Evolutionary conservation across 2,888 invertebrate genomes (phyloP).

Genomic region (Yponomeuta plumbellus): DNA sequence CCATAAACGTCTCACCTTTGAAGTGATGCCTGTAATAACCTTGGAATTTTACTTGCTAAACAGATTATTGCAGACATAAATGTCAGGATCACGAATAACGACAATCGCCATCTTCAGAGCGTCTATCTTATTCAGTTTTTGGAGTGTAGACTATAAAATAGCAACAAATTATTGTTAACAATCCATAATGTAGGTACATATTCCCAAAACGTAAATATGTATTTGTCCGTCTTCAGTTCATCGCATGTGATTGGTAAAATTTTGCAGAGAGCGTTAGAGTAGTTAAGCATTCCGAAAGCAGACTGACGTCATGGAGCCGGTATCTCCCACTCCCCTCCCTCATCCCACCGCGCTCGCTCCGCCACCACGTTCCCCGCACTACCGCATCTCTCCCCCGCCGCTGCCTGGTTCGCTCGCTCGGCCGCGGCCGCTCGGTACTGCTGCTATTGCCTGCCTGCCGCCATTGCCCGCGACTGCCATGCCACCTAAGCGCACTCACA

Average conservation of each 20-base stretch:
- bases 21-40: slow-evolving; percentile 18
- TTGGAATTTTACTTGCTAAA: slow-evolving; percentile 23
- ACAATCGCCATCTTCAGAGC: neutral
- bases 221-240: neutral
- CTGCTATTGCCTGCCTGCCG: slow-evolving; percentile 26
- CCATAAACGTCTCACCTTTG: slow-evolving; percentile 1
- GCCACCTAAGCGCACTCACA: slow-evolving; percentile 45
- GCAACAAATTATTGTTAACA: neutral
- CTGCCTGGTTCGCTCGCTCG: slow-evolving; percentile 22
- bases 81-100: neutral
- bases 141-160: too few relatives aligned
- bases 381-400: slow-evolving; percentile 25
- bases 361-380: slow-evolving; percentile 24
- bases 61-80: neutral
- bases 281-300: slow-evolving; percentile 53
- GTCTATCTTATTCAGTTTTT: neutral
- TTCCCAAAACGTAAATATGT: neutral
- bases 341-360: slow-evolving; percentile 23
- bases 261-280: slow-evolving; percentile 15
- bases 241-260: slow-evolving; percentile 13
- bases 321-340: slow-evolving; percentile 39
- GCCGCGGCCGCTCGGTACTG: slow-evolving; percentile 21
- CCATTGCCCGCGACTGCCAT: slow-evolving; percentile 30
- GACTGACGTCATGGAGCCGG: slow-evolving; percentile 66
- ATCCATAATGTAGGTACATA: neutral